phyloP scores from a whole-genome alignment of 2,113 vertebrate species.

The Progne subis region DNA sequence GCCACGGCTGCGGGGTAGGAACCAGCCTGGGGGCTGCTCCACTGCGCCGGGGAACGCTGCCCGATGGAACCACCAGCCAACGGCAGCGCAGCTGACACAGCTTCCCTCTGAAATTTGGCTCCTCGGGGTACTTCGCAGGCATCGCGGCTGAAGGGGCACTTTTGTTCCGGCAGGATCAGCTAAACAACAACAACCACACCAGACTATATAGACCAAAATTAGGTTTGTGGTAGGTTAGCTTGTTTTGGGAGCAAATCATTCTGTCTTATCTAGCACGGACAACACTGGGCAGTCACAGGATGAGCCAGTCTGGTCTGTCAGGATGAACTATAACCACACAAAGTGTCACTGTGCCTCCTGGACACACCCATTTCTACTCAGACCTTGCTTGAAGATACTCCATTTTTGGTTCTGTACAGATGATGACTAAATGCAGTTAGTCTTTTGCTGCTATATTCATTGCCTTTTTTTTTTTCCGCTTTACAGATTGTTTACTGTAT shows the following conservation, averaged over 20 bases:
- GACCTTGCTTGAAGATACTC: constrained; percentile 27
- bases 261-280: neutral
- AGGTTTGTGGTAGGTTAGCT: accelerated
- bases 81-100: neutral
- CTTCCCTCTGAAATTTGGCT: neutral
- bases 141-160: neutral
- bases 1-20: neutral
- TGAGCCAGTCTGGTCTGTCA: constrained; percentile 26
- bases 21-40: neutral
- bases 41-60: neutral
- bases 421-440: neutral
- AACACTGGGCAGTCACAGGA: neutral
- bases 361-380: constrained; percentile 73
- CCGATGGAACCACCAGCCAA: neutral
- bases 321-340: constrained; percentile 3
- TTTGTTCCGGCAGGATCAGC: neutral
- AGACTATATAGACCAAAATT: neutral
- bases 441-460: neutral
- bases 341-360: constrained; percentile 63
- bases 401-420: constrained; percentile 25
- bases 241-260: neutral
- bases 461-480: neutral
- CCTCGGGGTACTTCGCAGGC: neutral
- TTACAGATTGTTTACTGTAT: neutral
- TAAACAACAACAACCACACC: neutral